Base-by-base conservation (phyloP, 2,888 invertebrate genomes). In the Esperia sulphurella region DNA sequence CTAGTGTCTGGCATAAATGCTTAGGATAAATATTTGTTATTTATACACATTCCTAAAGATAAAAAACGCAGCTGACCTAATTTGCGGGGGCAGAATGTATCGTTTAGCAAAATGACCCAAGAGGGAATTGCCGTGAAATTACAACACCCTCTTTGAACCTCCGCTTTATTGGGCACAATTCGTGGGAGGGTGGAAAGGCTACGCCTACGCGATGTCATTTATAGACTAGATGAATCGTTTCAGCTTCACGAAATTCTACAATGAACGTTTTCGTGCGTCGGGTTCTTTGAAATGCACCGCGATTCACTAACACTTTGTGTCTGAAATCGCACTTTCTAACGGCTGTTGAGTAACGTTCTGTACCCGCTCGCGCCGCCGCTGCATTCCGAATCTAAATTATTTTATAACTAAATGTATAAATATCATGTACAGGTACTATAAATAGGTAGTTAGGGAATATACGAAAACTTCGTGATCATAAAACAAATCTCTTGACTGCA, bases 261-360 rank as follows among this genome's bases (percentile, higher is more conserved):
- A 45, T 33, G 38, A 49, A 51, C 48, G 47, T 45, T 43, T 46
- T 43, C 46, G 46, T 41, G 35, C 53, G 55, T 55, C 58, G 58
- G 53, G 63, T n/a, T 69, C 62, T 70, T 74, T 72, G 70, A 73
- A 78, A 75, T 75, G 75, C 78, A 75, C 71, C 63, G 65, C 21
- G 21, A 21, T 21, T 21, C 21, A 21, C 70, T 70, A 69, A 73
- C 72, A 64, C 68, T 73, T 67, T 68, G 68, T 61, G 76, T 67
- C 72, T 77, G 73, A 79, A 76, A 75, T 77, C 75, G 71, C 70
- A 75, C 80, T 81, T 82, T 81, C 81, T 81, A 77, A 78, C 74
- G 65, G 68, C 71, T 72, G 70, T 81, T 81, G 78, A 68, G 79
- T 78, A 82, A 81, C 73, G 63, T 21, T 21, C 3, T 21, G 21